phyloP scores from a whole-genome alignment of 2,113 vertebrate species.

The Pomatostomus ruficeps region DNA sequence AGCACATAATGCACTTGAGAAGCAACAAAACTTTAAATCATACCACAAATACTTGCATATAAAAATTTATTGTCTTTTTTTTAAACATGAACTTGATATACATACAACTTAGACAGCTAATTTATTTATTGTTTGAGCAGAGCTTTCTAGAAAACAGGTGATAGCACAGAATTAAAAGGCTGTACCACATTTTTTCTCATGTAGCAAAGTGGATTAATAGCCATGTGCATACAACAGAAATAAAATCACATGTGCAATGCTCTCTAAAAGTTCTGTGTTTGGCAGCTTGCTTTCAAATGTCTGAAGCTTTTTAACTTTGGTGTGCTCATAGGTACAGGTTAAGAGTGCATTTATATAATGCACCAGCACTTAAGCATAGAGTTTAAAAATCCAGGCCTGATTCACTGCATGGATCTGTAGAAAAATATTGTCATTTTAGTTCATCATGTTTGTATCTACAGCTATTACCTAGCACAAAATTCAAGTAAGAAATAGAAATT shows the following conservation, averaged over 20 bases:
- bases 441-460: neutral
- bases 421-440: neutral
- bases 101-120: neutral
- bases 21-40: neutral
- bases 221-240: neutral
- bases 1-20: neutral
- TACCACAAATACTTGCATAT: neutral
- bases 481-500: neutral
- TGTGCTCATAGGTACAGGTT: neutral
- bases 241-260: neutral
- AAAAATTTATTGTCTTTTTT: slow-evolving; percentile 47
- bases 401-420: neutral
- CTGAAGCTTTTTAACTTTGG: neutral
- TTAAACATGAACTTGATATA: neutral
- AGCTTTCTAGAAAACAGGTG: neutral
- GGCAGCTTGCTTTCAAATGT: neutral
- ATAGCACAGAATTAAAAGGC: neutral
- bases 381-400: neutral
- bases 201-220: neutral
- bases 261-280: neutral
- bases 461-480: neutral
- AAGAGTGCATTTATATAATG: neutral
- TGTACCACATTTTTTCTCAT: neutral
- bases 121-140: neutral
- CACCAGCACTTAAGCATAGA: neutral